Evolutionary conservation across 2,888 invertebrate species (phyloP), one percentile per base, ranked within the genome.

Genomic region (Xiphydria camelus): DNA sequence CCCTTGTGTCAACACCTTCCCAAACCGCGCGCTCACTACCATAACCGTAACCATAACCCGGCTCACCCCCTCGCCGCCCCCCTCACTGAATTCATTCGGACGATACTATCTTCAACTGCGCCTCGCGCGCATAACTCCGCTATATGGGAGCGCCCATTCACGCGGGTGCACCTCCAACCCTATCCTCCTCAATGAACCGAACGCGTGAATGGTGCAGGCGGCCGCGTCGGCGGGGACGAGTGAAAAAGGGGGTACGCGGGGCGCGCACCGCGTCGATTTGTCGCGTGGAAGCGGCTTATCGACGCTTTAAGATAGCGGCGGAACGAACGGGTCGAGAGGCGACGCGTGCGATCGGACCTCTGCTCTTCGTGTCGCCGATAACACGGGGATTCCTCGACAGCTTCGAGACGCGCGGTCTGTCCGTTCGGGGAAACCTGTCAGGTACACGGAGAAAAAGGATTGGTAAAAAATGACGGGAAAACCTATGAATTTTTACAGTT

Each of bases 1-100:
- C 60, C 60, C 60, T 62, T 61, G 58, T 63, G 70, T 71, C 69
- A 68, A 68, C 70, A 68, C 68, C 64, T 69, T 60, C 47, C 51
- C 55, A 51, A 59, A 61, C 57, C 50, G n/a, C n/a, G n/a, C 54
- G 59, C 50, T 45, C 55, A 56, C 59, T 51, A 64, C 56, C 54
- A 59, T 47, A 50, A 53, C 55, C 47, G 46, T 51, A 48, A 49
- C 41, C 56, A 50, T 10, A 39, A 49, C 47, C 42, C 46, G 46
- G 42, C 49, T 52, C 53, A 44, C 44, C 57, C 45, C 23, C 39
- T 50, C 42, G 19, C 46, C 53, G n/a, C n/a, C n/a, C n/a, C n/a
- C 54, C 58, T 61, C 54, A 45, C 54, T 59, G 58, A 59, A 66
- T 66, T 64, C 69, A 62, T 68, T 65, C 58, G 53, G 45, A 55